Evolutionary conservation across 2,113 vertebrate genomes (phyloP), one percentile per base, ranked within the genome.

Genomic region (Axis porcinus): DNA sequence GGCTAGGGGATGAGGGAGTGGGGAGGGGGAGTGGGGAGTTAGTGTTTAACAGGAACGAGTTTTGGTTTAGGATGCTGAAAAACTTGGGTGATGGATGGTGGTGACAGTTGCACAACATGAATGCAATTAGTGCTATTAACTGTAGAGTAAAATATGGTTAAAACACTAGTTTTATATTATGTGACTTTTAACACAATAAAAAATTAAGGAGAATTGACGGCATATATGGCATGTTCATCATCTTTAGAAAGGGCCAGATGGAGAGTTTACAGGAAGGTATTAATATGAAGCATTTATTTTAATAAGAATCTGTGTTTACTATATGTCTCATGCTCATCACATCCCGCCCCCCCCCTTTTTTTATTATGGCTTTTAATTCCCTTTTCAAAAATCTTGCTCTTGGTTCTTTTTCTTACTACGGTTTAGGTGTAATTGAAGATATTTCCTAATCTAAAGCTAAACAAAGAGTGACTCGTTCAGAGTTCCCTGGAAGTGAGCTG

Each of bases 211-310:
- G 27, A 70, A 86, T 16, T 91, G 17, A 86, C 1, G 23, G 17
- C 33, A 21, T 25, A 47, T 14, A 21, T 12, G 87, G 57, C 6
- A 70, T 84, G 82, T 92, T 81, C 62, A 40, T 92, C 55, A 82
- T 79, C 54, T 96, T 86, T 23, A 88, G 54, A 96, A 96, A 96
- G 78, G 7, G 81, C 62, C 28, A 95, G 47, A 54, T 58, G 45
- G 55, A 93, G 11, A 84, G 33, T 52, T 85, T 83, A 76, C 14
- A 94, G 87, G n/a, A 74, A 30, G 16, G 52, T 96, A 47, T 50
- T 64, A 95, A 87, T 54, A 64, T 3, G 58, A 58, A 89, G 17
- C 27, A 10, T 50, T 79, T 82, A 45, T 93, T 40, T 33, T 52
- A 90, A 92, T 67, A 50, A 91, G 50, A 33, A 74, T 14, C 27